Conservation (phyloP, 2,113 vertebrate species). For the Sceloporus tristichus region DNA sequence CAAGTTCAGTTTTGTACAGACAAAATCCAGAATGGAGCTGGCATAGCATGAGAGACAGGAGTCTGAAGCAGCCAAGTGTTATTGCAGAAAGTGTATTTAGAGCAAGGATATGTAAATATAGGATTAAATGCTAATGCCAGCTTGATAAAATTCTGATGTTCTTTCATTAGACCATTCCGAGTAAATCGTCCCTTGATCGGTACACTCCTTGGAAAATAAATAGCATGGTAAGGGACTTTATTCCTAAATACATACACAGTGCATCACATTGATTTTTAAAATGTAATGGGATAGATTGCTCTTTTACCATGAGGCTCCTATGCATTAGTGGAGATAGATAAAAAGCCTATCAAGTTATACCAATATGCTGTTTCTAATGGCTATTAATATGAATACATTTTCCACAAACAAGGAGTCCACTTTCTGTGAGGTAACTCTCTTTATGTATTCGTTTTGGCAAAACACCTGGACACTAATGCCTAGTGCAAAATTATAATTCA, state of each 20-base stretch:
- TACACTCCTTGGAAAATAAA: conserved; percentile 48
- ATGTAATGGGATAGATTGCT: not conserved
- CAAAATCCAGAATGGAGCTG: conserved; percentile 67
- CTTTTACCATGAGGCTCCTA: fast-evolving
- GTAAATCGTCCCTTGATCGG: conserved; percentile 52
- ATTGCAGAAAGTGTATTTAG: conserved; percentile 49
- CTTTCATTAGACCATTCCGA: conserved; percentile 65
- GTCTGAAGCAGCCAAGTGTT: conserved; percentile 46
- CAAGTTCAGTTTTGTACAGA: conserved; percentile 65
- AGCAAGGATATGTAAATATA: conserved; percentile 56
- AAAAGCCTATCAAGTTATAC: not conserved
- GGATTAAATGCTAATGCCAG: conserved; percentile 57
- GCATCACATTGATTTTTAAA: conserved; percentile 18
- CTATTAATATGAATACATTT: conserved; percentile 2
- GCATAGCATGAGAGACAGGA: conserved; percentile 66
- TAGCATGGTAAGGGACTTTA: conserved; percentile 32
- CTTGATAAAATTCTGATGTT: conserved; percentile 66
- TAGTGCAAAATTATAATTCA: not conserved
- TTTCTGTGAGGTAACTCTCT: not conserved
- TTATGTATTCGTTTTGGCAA: not conserved
- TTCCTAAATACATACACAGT: not conserved
- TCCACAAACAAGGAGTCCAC: not conserved
- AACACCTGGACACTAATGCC: not conserved
- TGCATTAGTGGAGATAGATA: conserved; percentile 5
- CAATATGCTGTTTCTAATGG: conserved; percentile 4